phyloP scores from a whole-genome alignment of 2,797 vertebrate species.

The Odontamblyopus rebecca region DNA sequence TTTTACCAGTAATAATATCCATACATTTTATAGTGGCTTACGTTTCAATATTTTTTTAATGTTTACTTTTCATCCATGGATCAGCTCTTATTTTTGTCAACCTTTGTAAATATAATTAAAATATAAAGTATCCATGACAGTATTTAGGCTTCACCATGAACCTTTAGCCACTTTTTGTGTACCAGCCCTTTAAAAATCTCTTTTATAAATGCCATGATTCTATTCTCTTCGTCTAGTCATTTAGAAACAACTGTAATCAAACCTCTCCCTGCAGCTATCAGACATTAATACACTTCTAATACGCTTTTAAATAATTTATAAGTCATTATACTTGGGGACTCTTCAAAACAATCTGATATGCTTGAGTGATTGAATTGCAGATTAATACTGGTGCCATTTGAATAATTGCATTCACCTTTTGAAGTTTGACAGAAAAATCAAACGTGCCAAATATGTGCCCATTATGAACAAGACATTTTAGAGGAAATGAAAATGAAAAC shows the following conservation, averaged over 20 bases:
- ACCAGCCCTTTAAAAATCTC: background rate
- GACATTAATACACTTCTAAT: background rate
- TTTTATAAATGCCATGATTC: background rate
- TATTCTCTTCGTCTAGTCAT: background rate
- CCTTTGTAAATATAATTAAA: background rate
- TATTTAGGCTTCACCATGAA: background rate
- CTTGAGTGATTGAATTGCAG: background rate
- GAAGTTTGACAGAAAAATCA: background rate
- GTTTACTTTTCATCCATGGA: background rate
- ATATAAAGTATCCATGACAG: background rate
- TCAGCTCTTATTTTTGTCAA: background rate
- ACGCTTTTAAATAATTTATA: constrained; percentile 7
- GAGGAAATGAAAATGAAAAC: background rate
- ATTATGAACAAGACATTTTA: background rate
- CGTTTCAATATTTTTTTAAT: background rate
- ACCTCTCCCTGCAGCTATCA: background rate
- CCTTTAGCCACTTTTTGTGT: background rate
- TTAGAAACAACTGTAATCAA: constrained; percentile 8
- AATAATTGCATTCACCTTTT: constrained; percentile 8
- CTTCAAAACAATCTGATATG: constrained; percentile 5
- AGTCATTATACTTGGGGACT: constrained; percentile 2
- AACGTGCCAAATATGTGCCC: background rate
- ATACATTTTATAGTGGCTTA: background rate
- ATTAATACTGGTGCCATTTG: background rate
- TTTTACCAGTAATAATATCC: background rate